Base-by-base conservation (phyloP, 2,888 invertebrate genomes). In the Uloborus plumipes region DNA sequence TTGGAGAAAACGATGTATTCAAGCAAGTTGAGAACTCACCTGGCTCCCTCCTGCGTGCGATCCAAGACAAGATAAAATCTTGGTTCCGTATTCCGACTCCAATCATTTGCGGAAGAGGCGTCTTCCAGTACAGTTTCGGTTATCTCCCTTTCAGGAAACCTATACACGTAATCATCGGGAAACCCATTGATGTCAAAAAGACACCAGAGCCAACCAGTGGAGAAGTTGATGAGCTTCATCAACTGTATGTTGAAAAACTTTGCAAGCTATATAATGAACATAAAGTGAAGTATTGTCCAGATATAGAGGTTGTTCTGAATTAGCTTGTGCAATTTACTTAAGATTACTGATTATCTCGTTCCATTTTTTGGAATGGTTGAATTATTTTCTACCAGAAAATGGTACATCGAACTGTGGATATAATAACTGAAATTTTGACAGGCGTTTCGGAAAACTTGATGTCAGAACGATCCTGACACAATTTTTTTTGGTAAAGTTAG, bases 71-170 rank as follows among this genome's bases (percentile, higher is more conserved):
- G 69, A 88, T 95, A 0, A 93, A 93, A 72, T 91, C 91, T 85
- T 72, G 91, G 6, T 92, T 94, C 0, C 95, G 95, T 6, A 89
- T 96, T 16, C 80, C 87, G 51, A 93, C 94, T 0, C 95, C 95
- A 0, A 89, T 95, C 66, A 93, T 94, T 0, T 90, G 93, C 50
- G 91, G 91, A 2, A 91, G 98, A 53, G 98, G 98, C 2, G 90
- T 98, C 82, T 95, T 98, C 88, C 97, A 98, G 88, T 98, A 98
- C 88, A 92, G 92, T 0, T 94, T 94, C 88, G 98, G 98, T 0
- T 89, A 96, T 11, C 89, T 98, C 73, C 98, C 98, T 0, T 91
- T 93, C 64, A 91, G 97, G 51, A 91, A 91, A 83, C 94, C 95
- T 1, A 92, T 99, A 59, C 92, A 93, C 51, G 94, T 95, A 86